Percentiles rank a stretch among this genome's conserved stretches.
phyloP scores from a whole-genome alignment of 2,797 vertebrate species.

The Sebastes hubbsi region DNA sequence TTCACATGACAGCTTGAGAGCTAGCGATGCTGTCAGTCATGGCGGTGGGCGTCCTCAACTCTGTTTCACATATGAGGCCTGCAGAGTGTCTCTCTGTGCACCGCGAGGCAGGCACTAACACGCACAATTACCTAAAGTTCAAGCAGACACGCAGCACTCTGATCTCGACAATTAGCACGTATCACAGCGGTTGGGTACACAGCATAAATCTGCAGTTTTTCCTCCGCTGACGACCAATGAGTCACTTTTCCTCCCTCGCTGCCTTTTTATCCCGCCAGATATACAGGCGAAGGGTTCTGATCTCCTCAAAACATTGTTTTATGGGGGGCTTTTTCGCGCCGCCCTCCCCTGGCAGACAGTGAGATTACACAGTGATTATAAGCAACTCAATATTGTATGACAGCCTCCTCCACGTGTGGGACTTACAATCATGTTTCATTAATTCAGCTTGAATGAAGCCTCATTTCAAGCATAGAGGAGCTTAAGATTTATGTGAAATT shows the following conservation, averaged over 20 bases:
- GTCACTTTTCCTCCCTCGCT: constrained; percentile 78
- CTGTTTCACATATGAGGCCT: neutral
- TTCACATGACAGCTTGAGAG: constrained; percentile 23
- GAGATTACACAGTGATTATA: constrained; percentile 97
- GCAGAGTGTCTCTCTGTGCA: constrained; percentile 1
- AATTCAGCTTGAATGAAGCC: constrained; percentile 97
- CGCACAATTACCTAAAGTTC: constrained; percentile 32
- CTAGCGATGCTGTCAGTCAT: constrained; percentile 20
- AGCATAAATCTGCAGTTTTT: constrained; percentile 69
- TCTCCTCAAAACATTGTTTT: constrained; percentile 94
- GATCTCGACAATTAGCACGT: constrained; percentile 74
- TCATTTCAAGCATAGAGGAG: constrained; percentile 95
- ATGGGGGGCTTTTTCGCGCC: constrained; percentile 82
- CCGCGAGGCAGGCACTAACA: constrained; percentile 1
- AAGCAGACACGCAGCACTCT: constrained; percentile 44
- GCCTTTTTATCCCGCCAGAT: constrained; percentile 87
- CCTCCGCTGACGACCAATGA: constrained; percentile 83
- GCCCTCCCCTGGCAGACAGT: constrained; percentile 90
- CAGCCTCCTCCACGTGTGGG: constrained; percentile 92
- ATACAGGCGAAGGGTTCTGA: constrained; percentile 87
- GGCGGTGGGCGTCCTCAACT: constrained; percentile 3
- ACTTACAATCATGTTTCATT: constrained; percentile 99
- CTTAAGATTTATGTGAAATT: constrained; percentile 99
- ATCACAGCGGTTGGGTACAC: constrained; percentile 48
- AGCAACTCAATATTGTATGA: constrained; percentile 95